Conservation (phyloP, 2,113 vertebrate genomes). For the Cnemophilus loriae region DNA sequence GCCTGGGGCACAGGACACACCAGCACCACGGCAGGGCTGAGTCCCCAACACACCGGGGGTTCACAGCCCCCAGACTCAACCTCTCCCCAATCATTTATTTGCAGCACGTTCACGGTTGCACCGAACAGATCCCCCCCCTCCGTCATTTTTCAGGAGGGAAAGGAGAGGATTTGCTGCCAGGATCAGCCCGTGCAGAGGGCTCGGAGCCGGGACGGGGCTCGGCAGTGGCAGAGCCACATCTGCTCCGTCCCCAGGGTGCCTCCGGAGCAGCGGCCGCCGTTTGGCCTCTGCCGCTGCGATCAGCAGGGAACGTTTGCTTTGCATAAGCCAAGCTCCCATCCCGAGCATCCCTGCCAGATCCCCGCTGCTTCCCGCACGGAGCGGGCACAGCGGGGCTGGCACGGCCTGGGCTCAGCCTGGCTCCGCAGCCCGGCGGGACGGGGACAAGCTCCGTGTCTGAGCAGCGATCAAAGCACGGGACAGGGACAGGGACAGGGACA, state of each 20-base stretch:
- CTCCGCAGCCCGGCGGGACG: rapidly evolving
- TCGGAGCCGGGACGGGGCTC: background rate
- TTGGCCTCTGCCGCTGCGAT: background rate
- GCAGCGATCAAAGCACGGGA: background rate
- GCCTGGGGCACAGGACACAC: background rate
- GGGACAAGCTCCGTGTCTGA: background rate
- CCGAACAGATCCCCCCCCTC: too few species aligned
- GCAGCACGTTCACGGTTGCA: rapidly evolving
- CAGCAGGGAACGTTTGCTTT: background rate
- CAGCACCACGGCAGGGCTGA: background rate
- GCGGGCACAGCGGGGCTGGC: background rate
- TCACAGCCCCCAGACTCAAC: background rate
- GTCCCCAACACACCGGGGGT: rapidly evolving
- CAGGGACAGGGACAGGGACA: rapidly evolving
- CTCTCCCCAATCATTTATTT: rapidly evolving
- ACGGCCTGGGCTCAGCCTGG: background rate
- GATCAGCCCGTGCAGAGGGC: rapidly evolving
- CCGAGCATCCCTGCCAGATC: background rate
- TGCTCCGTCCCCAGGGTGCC: background rate
- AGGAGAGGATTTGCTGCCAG: background rate
- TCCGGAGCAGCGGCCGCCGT: background rate
- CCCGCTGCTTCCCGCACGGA: background rate
- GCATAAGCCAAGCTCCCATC: background rate
- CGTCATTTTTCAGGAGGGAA: rapidly evolving
- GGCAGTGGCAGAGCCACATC: background rate